Evolutionary conservation across 2,888 invertebrate genomes (phyloP), one percentile per base, ranked within the genome.

Genomic region (Polyploca ridens): DNA sequence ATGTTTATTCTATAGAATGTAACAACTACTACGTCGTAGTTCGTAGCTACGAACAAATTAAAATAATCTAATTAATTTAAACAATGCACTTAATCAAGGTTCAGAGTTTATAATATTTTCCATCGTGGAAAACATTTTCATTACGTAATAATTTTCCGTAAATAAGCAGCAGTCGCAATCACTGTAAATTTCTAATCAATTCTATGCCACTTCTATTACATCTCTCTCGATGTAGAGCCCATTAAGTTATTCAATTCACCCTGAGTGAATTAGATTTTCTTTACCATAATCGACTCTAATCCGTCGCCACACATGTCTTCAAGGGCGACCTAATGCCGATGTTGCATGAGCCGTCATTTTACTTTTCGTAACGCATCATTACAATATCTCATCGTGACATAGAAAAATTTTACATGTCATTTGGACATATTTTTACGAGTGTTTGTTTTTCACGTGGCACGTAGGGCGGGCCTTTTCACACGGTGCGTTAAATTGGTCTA

Each of bases 341-440:
- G 87, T 91, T 78, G 90, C 91, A 91, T 91, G 93, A 84, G 84
- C 85, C 88, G 77, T 86, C 89, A 89, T 92, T 89, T 91, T 82
- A 84, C 84, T 86, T 90, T 90, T 91, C 89, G 93, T 90, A 90
- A 93, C 93, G 93, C 89, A 79, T 88, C 93, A 93, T 94, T 93
- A 94, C 88, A 88, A 92, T 94, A 90, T 90, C 87, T 93, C 91
- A 93, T 93, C 82, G 89, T 93, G 94, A 93, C 94, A 86, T 86
- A 91, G 93, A 94, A 92, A 93, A 93, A 91, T 94, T 91, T 89
- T 83, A 91, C 91, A 87, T 93, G 92, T 92, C 91, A 93, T 94
- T 93, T 92, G 88, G 89, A 84, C 76, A 85, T 82, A 86, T 90
- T 91, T 91, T 89, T 88, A 89, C 78, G 87, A 86, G 85, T 93